A percentile compares a stretch with the other conserved stretches of the same genome.
phyloP scores from a whole-genome alignment of 1,140 invertebrate species.

The Propsilocerus akamusi region DNA sequence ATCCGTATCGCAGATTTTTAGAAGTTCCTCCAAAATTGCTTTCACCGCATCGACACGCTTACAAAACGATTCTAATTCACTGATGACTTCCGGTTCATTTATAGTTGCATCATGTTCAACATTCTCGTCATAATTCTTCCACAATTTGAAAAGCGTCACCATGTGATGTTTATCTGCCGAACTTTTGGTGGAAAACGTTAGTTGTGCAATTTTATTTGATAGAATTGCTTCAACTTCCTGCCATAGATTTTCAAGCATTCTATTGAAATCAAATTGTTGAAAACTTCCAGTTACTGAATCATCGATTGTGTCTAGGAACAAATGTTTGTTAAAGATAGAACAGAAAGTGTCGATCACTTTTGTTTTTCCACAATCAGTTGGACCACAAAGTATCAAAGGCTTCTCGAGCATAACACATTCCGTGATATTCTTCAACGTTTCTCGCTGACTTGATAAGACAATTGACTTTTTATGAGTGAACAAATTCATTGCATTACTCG shows the following conservation, averaged over 20 bases:
- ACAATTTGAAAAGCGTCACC: constrained; percentile 11
- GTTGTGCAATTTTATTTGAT: constrained; percentile 9
- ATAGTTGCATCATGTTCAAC: constrained; percentile 10
- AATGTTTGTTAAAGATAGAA: constrained; percentile 15
- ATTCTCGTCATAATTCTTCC: constrained; percentile 14
- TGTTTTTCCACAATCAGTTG: constrained; percentile 21
- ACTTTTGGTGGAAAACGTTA: constrained; percentile 15
- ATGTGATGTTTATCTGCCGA: constrained; percentile 6
- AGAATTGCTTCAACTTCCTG: constrained; percentile 23
- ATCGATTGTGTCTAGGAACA: constrained; percentile 21
- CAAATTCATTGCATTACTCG: constrained; percentile 4
- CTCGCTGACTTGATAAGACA: constrained; percentile 15
- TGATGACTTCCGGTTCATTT: background rate
- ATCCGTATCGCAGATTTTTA: background rate
- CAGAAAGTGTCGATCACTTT: constrained; percentile 20
- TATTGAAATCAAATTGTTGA: constrained; percentile 37
- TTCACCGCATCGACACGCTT: background rate
- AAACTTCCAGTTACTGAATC: constrained; percentile 24
- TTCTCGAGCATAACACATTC: constrained; percentile 21
- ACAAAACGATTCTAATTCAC: background rate
- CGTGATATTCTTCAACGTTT: constrained; percentile 18
- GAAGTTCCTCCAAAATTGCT: background rate
- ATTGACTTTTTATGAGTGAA: constrained; percentile 8
- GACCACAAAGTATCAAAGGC: constrained; percentile 18
- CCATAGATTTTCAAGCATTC: constrained; percentile 43